Evolutionary conservation across 2,113 vertebrate genomes (phyloP).

Genomic region (Phylloscopus trochilus): DNA sequence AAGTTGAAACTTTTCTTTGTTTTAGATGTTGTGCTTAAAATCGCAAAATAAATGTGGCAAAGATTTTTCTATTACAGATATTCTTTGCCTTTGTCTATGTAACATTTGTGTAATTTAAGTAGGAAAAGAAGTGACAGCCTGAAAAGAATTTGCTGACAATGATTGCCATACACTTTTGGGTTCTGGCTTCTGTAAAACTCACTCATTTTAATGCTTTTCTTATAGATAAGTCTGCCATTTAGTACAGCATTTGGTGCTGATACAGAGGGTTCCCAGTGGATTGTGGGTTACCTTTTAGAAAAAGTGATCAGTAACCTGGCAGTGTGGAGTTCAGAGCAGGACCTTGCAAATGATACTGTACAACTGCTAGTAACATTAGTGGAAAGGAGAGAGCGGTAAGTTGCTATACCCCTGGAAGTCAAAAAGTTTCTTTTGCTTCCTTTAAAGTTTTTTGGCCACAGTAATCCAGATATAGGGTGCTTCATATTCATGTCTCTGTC

Average conservation of each 20-base stretch:
- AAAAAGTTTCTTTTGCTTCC: conserved; percentile 60
- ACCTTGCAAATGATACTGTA: conserved; percentile 95
- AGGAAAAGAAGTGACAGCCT: conserved; percentile 41
- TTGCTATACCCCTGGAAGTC: conserved; percentile 54
- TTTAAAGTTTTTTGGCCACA: conserved; percentile 54
- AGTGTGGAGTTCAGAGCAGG: conserved; percentile 96
- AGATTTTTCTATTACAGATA: background rate
- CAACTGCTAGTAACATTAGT: conserved; percentile 96
- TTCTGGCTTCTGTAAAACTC: conserved; percentile 49
- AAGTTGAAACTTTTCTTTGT: background rate
- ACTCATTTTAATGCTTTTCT: conserved; percentile 63
- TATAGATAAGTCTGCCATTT: conserved; percentile 92
- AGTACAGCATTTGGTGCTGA: conserved; percentile 95
- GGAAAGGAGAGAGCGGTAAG: conserved; percentile 94
- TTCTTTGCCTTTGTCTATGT: conserved; percentile 30
- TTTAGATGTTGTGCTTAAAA: conserved; percentile 1
- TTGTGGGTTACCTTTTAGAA: conserved; percentile 97
- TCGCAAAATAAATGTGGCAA: conserved; percentile 5
- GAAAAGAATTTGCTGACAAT: conserved; percentile 41
- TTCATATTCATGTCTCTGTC: conserved; percentile 35
- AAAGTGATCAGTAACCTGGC: conserved; percentile 98
- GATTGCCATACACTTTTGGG: conserved; percentile 39
- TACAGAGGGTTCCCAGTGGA: conserved; percentile 97
- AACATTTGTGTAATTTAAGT: conserved; percentile 17
- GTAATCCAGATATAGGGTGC: conserved; percentile 1